A percentile compares a stretch with the other conserved stretches of the same genome.
Conservation (phyloP, 2,888 invertebrate species). For the Sarcophaga rosellei region DNA sequence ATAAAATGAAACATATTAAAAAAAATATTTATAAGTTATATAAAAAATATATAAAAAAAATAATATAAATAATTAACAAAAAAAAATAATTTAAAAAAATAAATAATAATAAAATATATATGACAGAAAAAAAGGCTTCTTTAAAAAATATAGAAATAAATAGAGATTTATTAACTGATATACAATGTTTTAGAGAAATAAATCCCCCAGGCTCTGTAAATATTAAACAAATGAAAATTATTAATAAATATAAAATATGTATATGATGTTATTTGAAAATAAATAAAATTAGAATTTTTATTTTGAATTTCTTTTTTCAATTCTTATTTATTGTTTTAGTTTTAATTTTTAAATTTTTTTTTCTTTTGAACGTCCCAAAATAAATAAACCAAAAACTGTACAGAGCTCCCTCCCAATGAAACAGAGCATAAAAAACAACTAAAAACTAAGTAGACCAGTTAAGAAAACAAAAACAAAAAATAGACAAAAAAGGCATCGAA, state of each 20-base stretch:
- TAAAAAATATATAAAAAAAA: slow-evolving; percentile 28
- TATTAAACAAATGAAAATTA: neutral
- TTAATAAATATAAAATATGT: slow-evolving; percentile 19
- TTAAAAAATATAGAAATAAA: slow-evolving; percentile 33
- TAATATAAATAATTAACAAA: slow-evolving; percentile 22
- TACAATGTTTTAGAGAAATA: neutral
- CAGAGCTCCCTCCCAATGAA: slow-evolving; percentile 25
- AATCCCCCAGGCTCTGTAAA: slow-evolving; percentile 11
- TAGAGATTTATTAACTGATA: neutral
- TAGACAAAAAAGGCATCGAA: slow-evolving; percentile 46
- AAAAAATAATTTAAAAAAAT: slow-evolving; percentile 15
- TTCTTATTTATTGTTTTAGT: slow-evolving; percentile 14
- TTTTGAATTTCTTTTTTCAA: slow-evolving; percentile 15
- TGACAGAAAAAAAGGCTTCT: slow-evolving; percentile 45
- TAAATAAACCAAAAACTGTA: neutral
- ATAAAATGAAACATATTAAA: slow-evolving; percentile 22
- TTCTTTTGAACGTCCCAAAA: no score
- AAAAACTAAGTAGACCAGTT: slow-evolving; percentile 38
- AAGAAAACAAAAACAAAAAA: slow-evolving; percentile 4
- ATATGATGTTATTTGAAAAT: slow-evolving; percentile 25
- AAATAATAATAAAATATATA: slow-evolving; percentile 14
- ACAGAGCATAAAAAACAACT: slow-evolving; percentile 27
- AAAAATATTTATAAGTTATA: neutral
- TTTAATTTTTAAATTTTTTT: neutral
- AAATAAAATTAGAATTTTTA: neutral